Evolutionary conservation across 2,888 invertebrate genomes (phyloP).

Genomic region (Acleris literana): DNA sequence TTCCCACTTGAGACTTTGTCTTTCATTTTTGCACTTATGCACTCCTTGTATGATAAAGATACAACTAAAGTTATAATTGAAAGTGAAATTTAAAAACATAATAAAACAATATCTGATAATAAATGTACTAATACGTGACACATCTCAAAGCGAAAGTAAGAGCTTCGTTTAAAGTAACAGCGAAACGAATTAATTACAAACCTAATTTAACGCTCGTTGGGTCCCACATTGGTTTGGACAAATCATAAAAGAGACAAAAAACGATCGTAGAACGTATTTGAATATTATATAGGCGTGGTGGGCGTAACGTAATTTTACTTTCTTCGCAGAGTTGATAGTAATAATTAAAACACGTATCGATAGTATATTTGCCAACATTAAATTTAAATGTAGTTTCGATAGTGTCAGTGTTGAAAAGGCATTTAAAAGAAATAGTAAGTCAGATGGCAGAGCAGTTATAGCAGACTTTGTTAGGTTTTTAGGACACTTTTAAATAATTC

Average conservation of each 20-base stretch:
- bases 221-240: constrained; percentile 33
- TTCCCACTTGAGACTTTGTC: no score
- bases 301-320: constrained; percentile 18
- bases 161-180: constrained; percentile 19
- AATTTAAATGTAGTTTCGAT: background rate
- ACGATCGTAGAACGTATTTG: constrained; percentile 14
- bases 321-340: background rate
- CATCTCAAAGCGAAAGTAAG: constrained; percentile 29
- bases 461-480: no score
- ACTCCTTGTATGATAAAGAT: background rate
- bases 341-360: constrained; percentile 17
- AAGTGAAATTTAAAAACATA: background rate
- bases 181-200: constrained; percentile 37
- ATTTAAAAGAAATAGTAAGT: background rate
- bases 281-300: constrained; percentile 10
- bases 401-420: background rate
- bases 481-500: no score
- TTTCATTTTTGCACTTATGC: no score
- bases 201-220: constrained; percentile 38
- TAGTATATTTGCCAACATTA: background rate
- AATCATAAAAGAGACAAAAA: constrained; percentile 23
- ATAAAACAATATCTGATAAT: background rate
- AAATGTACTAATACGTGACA: constrained; percentile 5
- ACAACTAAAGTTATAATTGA: background rate
- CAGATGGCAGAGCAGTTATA: background rate